phyloP scores from a whole-genome alignment of 2,888 invertebrate genomes.

The Stenotaenia linearis region DNA sequence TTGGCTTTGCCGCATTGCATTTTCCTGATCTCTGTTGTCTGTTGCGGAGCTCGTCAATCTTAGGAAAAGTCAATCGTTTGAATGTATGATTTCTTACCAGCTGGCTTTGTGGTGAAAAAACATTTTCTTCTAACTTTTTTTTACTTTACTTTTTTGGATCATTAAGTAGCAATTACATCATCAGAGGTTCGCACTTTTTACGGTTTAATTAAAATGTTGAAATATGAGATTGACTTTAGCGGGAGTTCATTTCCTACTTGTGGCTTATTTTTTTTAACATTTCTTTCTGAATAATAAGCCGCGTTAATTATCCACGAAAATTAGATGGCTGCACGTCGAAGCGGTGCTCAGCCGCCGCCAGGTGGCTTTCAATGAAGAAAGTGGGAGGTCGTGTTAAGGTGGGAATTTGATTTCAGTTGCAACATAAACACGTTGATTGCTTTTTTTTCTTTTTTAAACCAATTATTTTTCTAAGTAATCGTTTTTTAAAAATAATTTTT shows the following conservation, averaged over 20 bases:
- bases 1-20: background rate
- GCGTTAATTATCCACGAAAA: slow-evolving; percentile 6
- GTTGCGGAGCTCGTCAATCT: background rate
- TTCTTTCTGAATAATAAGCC: slow-evolving; percentile 6
- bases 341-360: background rate
- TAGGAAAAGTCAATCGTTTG: background rate
- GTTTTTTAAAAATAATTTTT: background rate
- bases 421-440: slow-evolving; percentile 15
- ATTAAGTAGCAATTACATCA: slow-evolving; percentile 11
- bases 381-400: background rate
- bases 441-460: background rate
- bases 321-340: background rate
- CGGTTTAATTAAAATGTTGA: slow-evolving; percentile 19
- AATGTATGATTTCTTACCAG: background rate
- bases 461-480: background rate
- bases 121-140: background rate
- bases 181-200: slow-evolving; percentile 15
- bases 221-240: slow-evolving; percentile 4
- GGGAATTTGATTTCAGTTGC: slow-evolving; percentile 5
- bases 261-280: background rate
- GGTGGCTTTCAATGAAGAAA: background rate
- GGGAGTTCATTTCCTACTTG: slow-evolving; percentile 7
- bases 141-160: background rate
- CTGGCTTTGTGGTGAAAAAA: background rate
- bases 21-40: background rate